These are phyloP conservation scores for Echeneis naucrates DNA, from an alignment of 2,797 vertebrate genomes.

Conservation along the genomic window DNA sequence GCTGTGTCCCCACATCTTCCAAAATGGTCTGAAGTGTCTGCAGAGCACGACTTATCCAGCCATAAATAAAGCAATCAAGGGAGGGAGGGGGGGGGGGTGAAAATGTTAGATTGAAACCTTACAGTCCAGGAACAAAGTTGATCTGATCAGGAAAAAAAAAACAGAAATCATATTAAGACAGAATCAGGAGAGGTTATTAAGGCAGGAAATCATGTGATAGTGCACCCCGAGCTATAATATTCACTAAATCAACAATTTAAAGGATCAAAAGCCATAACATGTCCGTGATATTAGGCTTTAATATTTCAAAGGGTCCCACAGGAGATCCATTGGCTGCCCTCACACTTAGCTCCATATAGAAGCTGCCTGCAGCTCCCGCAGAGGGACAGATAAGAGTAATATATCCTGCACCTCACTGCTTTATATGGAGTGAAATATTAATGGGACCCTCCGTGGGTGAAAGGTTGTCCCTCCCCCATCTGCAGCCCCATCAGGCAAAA, in stretches of 20 bases:
- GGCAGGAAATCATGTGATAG: slow-evolving; percentile 11
- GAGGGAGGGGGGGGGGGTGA: too few relatives aligned
- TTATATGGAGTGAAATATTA: slow-evolving; percentile 79
- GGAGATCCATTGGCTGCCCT: slow-evolving; percentile 49
- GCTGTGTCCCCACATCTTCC: slow-evolving; percentile 73
- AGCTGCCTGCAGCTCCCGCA: slow-evolving; percentile 41
- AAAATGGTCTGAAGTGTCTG: slow-evolving; percentile 59
- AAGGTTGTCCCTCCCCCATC: slow-evolving; percentile 76
- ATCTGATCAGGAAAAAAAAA: slow-evolving; percentile 9
- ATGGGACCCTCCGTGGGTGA: slow-evolving; percentile 70
- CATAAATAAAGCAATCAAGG: slow-evolving; percentile 50
- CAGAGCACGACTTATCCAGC: slow-evolving; percentile 49
- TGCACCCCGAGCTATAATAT: slow-evolving; percentile 20
- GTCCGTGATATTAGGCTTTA: slow-evolving; percentile 35
- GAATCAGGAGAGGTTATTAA: neutral
- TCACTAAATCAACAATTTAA: slow-evolving; percentile 8
- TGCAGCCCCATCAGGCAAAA: slow-evolving; percentile 38
- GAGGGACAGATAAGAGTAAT: slow-evolving; percentile 56
- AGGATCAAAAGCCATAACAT: slow-evolving; percentile 28
- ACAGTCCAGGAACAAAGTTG: slow-evolving; percentile 29
- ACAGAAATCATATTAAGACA: neutral
- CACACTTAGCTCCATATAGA: slow-evolving; percentile 26
- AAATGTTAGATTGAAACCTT: slow-evolving; percentile 24
- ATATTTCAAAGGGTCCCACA: slow-evolving; percentile 49
- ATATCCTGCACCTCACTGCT: slow-evolving; percentile 69